These are phyloP conservation scores for Rhopalosiphum nymphaeae DNA, from an alignment of 2,888 invertebrate species.

Conservation along the genomic window DNA sequence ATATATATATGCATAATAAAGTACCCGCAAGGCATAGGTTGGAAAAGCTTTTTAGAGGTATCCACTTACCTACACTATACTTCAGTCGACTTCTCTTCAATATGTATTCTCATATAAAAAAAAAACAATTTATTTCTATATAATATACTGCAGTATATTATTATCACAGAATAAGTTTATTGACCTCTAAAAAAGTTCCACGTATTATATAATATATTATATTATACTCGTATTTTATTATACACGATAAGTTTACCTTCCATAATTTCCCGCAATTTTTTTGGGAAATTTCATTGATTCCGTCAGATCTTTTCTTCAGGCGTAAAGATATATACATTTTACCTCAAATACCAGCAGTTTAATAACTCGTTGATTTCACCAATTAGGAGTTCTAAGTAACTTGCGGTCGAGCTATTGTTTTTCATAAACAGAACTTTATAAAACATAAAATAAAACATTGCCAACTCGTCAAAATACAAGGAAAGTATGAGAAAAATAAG, in stretches of 20 bases:
- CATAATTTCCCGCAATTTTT: not conserved
- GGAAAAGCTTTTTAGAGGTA: conserved; percentile 28
- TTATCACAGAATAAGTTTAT: not conserved
- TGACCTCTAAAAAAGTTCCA: not conserved
- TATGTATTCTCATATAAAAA: not conserved
- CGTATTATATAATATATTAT: not conserved
- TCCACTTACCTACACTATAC: not conserved
- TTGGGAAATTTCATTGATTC: not conserved
- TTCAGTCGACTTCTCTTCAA: not conserved
- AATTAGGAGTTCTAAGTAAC: not conserved
- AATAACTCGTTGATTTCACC: not conserved
- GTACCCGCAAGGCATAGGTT: not conserved
- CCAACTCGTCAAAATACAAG: not conserved
- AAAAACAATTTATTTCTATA: not conserved
- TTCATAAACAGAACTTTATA: not conserved
- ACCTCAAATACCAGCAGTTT: not conserved
- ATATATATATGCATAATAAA: not conserved
- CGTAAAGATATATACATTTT: not conserved
- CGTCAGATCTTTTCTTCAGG: not conserved
- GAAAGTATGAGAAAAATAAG: not conserved
- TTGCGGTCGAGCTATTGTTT: not conserved
- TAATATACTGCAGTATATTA: not conserved
- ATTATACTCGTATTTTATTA: not conserved
- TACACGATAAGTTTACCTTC: not conserved
- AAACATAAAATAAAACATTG: not conserved